Percentiles rank a stretch among this genome's conserved stretches.
Evolutionary conservation across 2,797 vertebrate genomes (phyloP).

Genomic region (Sphenopsis melanotis): DNA sequence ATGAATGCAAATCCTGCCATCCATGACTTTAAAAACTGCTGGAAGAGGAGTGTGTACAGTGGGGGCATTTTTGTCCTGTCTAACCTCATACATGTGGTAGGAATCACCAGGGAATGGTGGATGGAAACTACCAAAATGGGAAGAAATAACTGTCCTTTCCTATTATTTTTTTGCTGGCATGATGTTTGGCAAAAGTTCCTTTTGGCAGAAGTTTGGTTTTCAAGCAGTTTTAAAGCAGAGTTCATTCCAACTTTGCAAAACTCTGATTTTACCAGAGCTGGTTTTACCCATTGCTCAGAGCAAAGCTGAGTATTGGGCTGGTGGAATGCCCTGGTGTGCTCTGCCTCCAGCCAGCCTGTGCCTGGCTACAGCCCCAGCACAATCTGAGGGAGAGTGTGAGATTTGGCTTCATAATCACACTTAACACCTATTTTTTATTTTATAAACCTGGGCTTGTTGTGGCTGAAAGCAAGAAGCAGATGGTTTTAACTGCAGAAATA

Average conservation of each 20-base stretch:
- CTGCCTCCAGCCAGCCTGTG: background rate
- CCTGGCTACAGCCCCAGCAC: background rate
- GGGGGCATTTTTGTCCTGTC: background rate
- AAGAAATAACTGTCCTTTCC: background rate
- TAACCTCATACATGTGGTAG: background rate
- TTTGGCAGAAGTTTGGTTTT: background rate
- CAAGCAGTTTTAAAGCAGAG: background rate
- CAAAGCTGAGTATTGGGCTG: accelerated
- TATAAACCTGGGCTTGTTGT: background rate
- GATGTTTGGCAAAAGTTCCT: background rate
- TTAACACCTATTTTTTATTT: background rate
- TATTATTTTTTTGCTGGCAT: background rate
- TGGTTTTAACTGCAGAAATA: background rate
- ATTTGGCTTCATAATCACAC: background rate
- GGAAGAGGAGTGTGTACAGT: background rate
- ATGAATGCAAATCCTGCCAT: background rate
- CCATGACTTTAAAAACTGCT: background rate
- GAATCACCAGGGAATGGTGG: background rate
- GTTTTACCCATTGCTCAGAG: background rate
- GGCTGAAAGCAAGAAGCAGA: background rate
- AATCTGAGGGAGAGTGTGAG: background rate
- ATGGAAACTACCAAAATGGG: background rate
- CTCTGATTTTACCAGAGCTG: background rate
- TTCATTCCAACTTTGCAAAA: background rate
- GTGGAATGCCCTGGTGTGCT: background rate